A percentile compares a stretch with the other conserved stretches of the same genome.
These are phyloP conservation scores for Coturnix japonica DNA, from an alignment of 2,113 vertebrate species.

Conservation along the genomic window DNA sequence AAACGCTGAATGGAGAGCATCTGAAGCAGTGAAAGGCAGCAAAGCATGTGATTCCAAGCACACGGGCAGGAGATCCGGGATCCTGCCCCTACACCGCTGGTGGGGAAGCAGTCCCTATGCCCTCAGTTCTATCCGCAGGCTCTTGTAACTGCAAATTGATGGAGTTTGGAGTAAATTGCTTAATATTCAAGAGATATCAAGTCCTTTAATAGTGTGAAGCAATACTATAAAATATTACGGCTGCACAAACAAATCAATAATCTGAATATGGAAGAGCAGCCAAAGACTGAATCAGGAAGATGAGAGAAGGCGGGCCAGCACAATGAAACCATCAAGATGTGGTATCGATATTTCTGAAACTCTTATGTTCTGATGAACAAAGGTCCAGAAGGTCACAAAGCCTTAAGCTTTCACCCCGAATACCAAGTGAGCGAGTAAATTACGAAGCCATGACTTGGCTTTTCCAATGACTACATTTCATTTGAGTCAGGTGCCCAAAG, in stretches of 20 bases:
- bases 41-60: not conserved
- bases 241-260: slow-evolving; percentile 32
- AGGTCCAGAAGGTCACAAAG: not conserved
- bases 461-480: not conserved
- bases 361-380: not conserved
- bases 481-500: not conserved
- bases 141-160: not conserved
- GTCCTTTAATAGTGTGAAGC: not conserved
- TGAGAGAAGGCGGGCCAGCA: not conserved
- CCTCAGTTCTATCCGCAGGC: not conserved
- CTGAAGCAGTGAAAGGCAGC: not conserved
- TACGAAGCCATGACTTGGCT: not conserved
- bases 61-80: not conserved
- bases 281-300: not conserved
- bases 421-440: not conserved
- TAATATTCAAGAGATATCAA: slow-evolving; percentile 22
- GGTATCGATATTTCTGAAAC: not conserved
- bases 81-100: not conserved
- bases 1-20: not conserved
- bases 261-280: not conserved
- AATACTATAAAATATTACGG: not conserved
- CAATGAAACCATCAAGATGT: not conserved
- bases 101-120: not conserved
- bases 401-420: not conserved
- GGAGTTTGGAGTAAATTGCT: not conserved